Conservation (phyloP, 2,113 vertebrate species). For the Eupsittula cactorum region DNA sequence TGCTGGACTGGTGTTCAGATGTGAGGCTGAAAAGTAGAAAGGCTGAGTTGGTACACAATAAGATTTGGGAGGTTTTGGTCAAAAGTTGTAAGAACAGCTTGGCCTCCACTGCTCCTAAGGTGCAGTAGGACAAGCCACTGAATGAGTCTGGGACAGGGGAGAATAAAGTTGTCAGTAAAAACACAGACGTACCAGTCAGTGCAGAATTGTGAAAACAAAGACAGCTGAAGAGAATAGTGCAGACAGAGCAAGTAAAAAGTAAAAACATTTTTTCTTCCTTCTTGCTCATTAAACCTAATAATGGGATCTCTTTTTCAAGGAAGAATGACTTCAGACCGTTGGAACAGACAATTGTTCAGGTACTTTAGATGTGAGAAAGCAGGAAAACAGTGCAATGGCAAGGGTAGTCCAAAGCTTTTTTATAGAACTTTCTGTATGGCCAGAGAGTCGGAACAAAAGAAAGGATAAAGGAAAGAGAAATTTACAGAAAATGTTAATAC, state of each 20-base stretch:
- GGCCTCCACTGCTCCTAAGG: not conserved
- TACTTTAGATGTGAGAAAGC: not conserved
- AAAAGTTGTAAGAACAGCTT: not conserved
- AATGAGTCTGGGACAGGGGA: not conserved
- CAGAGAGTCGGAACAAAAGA: not conserved
- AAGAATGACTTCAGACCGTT: not conserved
- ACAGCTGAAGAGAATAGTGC: not conserved
- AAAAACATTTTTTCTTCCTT: not conserved
- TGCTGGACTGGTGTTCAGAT: not conserved
- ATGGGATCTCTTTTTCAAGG: not conserved
- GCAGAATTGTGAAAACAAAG: not conserved
- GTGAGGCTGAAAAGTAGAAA: not conserved
- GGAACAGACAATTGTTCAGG: not conserved
- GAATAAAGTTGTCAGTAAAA: not conserved
- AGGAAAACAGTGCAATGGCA: not conserved
- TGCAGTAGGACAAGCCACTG: not conserved
- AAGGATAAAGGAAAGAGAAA: not conserved
- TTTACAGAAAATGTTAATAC: not conserved
- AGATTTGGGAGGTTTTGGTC: not conserved
- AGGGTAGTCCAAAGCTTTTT: not conserved
- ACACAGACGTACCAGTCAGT: not conserved
- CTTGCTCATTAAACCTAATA: not conserved
- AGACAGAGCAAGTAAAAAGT: not conserved
- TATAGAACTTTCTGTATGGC: not conserved
- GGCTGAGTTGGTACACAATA: not conserved